phyloP scores from a whole-genome alignment of 2,113 vertebrate genomes.

The Pedionomus torquatus region DNA sequence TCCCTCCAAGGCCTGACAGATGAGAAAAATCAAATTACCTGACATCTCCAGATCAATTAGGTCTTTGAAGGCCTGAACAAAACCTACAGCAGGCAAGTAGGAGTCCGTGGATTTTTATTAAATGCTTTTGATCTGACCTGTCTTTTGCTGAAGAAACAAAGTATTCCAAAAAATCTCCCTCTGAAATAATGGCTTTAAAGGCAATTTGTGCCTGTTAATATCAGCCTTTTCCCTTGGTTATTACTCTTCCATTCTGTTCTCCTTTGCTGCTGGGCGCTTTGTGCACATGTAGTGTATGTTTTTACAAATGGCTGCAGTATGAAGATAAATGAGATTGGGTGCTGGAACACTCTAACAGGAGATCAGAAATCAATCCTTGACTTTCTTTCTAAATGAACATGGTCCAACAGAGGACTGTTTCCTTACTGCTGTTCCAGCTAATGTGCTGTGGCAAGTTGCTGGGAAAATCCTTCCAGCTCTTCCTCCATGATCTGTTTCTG shows the following conservation, averaged over 20 bases:
- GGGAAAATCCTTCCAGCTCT: not conserved
- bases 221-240: not conserved
- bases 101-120: slow-evolving; percentile 1
- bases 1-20: not conserved
- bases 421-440: not conserved
- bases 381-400: not conserved
- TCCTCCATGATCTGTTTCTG: not conserved
- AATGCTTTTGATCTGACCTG: not conserved
- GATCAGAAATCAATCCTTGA: slow-evolving; percentile 40
- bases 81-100: not conserved
- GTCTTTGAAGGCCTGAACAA: slow-evolving; percentile 3
- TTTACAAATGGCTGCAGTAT: slow-evolving; percentile 30
- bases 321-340: slow-evolving; percentile 49
- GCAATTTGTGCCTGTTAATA: slow-evolving; percentile 18
- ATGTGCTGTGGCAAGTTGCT: not conserved
- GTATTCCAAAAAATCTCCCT: slow-evolving; percentile 12
- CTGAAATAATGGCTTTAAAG: not conserved
- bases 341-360: slow-evolving; percentile 13
- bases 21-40: slow-evolving; percentile 31
- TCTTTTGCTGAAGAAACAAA: slow-evolving; percentile 12
- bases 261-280: not conserved
- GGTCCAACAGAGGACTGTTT: not conserved
- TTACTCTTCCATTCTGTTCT: not conserved
- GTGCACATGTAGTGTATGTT: not conserved
- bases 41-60: slow-evolving; percentile 18